These are phyloP conservation scores for Salminus brasiliensis DNA, from an alignment of 2,113 vertebrate genomes.

Conservation along the genomic window DNA sequence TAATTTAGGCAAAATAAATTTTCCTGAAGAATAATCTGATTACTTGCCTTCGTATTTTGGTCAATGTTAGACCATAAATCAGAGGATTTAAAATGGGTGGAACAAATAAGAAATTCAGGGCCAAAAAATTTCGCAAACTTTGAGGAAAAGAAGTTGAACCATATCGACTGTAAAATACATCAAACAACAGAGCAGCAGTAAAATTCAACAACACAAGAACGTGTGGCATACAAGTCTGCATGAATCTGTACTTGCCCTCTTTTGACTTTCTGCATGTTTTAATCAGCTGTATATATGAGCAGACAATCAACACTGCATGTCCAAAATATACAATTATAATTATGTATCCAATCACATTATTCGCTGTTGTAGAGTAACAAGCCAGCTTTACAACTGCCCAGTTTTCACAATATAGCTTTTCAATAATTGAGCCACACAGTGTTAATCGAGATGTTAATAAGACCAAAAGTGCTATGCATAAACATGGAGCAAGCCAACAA, in stretches of 20 bases:
- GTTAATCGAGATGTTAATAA: conserved; percentile 7
- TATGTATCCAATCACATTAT: conserved; percentile 51
- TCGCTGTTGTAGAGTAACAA: conserved; percentile 39
- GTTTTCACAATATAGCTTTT: conserved; percentile 54
- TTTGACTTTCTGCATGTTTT: conserved; percentile 34
- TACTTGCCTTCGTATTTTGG: conserved; percentile 31
- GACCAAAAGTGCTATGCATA: conserved; percentile 11
- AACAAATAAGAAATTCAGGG: conserved; percentile 47
- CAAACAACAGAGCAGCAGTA: conserved; percentile 46
- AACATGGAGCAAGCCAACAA: conserved; percentile 40
- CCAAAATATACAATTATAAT: conserved; percentile 38
- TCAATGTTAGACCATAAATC: conserved; percentile 54
- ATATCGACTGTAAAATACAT: conserved; percentile 48
- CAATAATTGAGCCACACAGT: conserved; percentile 50
- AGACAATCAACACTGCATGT: conserved; percentile 45
- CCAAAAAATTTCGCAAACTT: conserved; percentile 42
- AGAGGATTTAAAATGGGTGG: conserved; percentile 53
- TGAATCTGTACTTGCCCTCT: conserved; percentile 37
- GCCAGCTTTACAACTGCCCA: conserved; percentile 50
- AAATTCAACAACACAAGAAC: conserved; percentile 40
- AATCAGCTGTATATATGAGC: conserved; percentile 46
- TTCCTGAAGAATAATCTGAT: conserved; percentile 14
- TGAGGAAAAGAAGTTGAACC: conserved; percentile 38
- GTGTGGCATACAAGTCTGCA: conserved; percentile 53
- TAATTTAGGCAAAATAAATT: background rate